Percentiles rank a stretch among this genome's conserved stretches.
phyloP scores from a whole-genome alignment of 2,888 invertebrate genomes.

The Dryobota labecula region DNA sequence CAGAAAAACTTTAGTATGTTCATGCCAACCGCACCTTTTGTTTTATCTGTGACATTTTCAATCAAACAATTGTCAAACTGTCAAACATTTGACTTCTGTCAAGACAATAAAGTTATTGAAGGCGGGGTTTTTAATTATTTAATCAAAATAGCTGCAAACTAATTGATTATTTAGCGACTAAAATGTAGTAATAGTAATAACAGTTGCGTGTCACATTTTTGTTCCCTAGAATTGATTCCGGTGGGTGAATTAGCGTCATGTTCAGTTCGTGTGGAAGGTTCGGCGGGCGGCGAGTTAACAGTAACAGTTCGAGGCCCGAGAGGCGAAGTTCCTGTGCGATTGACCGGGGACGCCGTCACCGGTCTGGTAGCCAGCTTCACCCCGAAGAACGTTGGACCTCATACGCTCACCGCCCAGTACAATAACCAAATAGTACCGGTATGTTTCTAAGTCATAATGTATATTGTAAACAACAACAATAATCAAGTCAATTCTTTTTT shows the following conservation, averaged over 20 bases:
- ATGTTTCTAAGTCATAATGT: conserved; percentile 14
- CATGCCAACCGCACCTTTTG: background rate
- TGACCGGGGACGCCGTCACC: conserved; percentile 96
- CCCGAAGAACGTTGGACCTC: conserved; percentile 97
- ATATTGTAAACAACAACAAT: background rate
- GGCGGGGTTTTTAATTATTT: conserved; percentile 36
- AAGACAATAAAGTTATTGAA: background rate
- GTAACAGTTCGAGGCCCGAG: conserved; percentile 97
- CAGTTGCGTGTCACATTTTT: background rate
- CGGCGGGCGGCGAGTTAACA: conserved; percentile 94
- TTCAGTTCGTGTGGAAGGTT: conserved; percentile 88
- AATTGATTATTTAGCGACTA: background rate
- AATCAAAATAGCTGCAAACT: background rate
- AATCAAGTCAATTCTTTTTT: background rate
- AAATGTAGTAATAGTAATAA: background rate
- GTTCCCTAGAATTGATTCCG: conserved; percentile 93
- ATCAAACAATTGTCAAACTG: background rate
- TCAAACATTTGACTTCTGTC: conserved; percentile 8
- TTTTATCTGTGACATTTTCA: conserved; percentile 6
- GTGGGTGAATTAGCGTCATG: conserved; percentile 92
- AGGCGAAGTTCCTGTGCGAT: conserved; percentile 96
- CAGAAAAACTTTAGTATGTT: too few species aligned
- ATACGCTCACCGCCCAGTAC: conserved; percentile 97
- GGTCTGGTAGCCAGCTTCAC: conserved; percentile 98
- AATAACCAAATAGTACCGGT: conserved; percentile 96